Evolutionary conservation across 2,113 vertebrate genomes (phyloP), one percentile per base, ranked within the genome.

Genomic region (Brachyistius frenatus): DNA sequence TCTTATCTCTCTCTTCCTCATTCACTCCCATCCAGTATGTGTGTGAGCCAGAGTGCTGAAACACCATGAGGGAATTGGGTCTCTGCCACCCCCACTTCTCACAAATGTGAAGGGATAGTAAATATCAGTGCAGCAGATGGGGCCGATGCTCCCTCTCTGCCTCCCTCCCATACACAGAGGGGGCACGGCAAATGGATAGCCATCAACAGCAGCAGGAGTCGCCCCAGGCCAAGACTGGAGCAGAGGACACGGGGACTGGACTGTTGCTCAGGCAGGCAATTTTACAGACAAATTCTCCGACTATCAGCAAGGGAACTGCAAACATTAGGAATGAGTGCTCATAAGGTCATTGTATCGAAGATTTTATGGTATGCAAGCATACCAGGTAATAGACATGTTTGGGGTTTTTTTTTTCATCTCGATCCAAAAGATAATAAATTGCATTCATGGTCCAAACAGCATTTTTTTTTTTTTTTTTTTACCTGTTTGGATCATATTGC

Each of bases 41-140:
- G 60, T 68, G 63, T 85, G 52, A 83, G 67, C 80, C 68, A 76
- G 61, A 87, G 87, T 85, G 91, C 81, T 86, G 65, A 91, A 89
- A 85, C 86, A 90, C 85, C 80, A 84, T 73, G 77, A 86, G 89
- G 91, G 89, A 90, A 91, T 85, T 85, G 83, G 77, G 87, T 69
- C 57, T 84, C 79, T 65, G 85, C 61, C 79, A 55, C 79, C 77
- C 68, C 37, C 65, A 74, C 69, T 37, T 71, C 80, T 81, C 84
- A 81, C 80, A 89, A 85, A 90, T 86, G 84, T 60, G 85, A 83
- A 86, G 92, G 81, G 89, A 88, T 87, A 82, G 86, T 87, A 92
- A 90, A 94, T 89, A 93, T 92, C 87, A 86, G 73, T 72, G 81
- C 76, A 68, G 90, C 92, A 93, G 92, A 94, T 94, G 90, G 92